Base-by-base conservation (phyloP, 2,113 vertebrate genomes). In the Misgurnus mizolepis region DNA sequence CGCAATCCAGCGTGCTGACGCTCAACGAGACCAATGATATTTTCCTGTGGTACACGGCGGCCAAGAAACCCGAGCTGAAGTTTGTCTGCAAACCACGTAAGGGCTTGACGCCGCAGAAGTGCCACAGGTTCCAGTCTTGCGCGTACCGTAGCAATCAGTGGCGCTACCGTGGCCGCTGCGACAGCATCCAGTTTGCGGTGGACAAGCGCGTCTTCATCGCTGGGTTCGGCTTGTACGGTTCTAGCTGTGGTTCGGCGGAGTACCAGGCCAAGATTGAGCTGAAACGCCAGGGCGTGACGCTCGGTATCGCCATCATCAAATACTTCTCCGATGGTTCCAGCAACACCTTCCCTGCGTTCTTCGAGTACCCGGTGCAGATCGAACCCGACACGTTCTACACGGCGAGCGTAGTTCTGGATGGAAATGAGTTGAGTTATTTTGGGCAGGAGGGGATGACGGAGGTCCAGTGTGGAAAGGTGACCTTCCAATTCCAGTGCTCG, bases 91-190 rank as follows among this genome's bases (percentile, higher is more conserved):
- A 94, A 81, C 94, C 96, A 0, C 91, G 98, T 0, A 95, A 95
- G 10, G 97, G 98, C 62, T 94, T 99, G 0, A 90, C 96, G 0
- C 95, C 97, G 0, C 98, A 98, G 87, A 94, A 95, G 43, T 99
- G 97, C 87, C 98, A 98, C 88, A 96, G 97, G 22, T 99, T 99
- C 89, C 98, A 99, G 91, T 99, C 98, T 0, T 99, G 97, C 1
- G 98, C 98, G 39, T 99, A 99, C 87, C 92, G 97, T 71, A 99
- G 98, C 93, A 99, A 99, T 91, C 98, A 99, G 90, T 99, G 98
- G 97, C 95, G 97, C 8, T 99, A 99, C 88, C 83, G 97, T 3
- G 98, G 98, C 8, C 96, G 97, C 67, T 99, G 98, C 0, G 98
- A 99, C 93, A 98, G 96, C 93, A 99, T 99, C 86, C 98, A 99